Evolutionary conservation across 2,888 invertebrate genomes (phyloP).

Genomic region (Oscheius sp.): DNA sequence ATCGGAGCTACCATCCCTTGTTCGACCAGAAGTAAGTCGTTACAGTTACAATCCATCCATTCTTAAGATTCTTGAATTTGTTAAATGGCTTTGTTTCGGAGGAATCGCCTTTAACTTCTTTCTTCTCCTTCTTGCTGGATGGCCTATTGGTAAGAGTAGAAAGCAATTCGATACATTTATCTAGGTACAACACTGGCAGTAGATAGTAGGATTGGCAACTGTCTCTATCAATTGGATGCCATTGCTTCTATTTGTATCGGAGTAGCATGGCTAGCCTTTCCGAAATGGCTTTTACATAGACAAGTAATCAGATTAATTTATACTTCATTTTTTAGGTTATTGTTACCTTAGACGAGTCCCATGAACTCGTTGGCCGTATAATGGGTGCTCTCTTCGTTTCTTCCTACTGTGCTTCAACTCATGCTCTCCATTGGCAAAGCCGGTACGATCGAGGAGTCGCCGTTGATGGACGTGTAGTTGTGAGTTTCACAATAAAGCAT

Average conservation of each 20-base stretch:
- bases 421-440: conserved; percentile 62
- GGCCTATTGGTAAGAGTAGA: conserved; percentile 57
- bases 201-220: conserved; percentile 56
- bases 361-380: conserved; percentile 62
- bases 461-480: conserved; percentile 60
- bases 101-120: conserved; percentile 45
- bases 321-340: conserved; percentile 51
- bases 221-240: conserved; percentile 67
- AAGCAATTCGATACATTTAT: too few species aligned
- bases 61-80: conserved; percentile 42
- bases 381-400: conserved; percentile 67
- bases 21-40: conserved; percentile 40
- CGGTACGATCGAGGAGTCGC: conserved; percentile 58
- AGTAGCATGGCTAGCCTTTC: conserved; percentile 64
- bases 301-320: conserved; percentile 43
- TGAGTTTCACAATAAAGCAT: conserved; percentile 20
- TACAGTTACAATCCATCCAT: not conserved
- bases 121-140: conserved; percentile 50
- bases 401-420: conserved; percentile 50
- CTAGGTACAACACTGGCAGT: conserved; percentile 37
- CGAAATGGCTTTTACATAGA: conserved; percentile 66
- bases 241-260: conserved; percentile 67
- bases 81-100: conserved; percentile 48
- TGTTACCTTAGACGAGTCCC: conserved; percentile 61
- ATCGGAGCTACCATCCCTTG: conserved; percentile 49